These are phyloP conservation scores for Mantis religiosa DNA, from an alignment of 2,888 invertebrate genomes.

Conservation along the genomic window DNA sequence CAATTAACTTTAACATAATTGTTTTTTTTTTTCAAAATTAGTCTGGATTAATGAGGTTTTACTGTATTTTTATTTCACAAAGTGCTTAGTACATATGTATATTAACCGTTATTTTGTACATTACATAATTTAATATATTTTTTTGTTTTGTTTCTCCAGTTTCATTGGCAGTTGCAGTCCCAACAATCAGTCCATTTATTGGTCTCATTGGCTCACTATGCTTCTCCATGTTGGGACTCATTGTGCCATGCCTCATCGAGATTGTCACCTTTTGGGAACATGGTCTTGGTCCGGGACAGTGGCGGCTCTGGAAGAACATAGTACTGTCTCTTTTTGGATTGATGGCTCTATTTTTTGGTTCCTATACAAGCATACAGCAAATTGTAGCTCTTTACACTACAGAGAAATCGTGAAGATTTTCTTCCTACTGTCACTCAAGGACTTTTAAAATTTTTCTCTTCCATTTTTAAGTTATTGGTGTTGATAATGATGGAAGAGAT, in stretches of 20 bases:
- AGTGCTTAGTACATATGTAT: background rate
- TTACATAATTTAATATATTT: slow-evolving; percentile 1
- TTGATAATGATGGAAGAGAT: background rate
- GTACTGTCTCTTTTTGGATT: slow-evolving; percentile 71
- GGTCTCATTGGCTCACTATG: slow-evolving; percentile 90
- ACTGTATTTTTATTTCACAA: no score
- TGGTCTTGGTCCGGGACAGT: slow-evolving; percentile 63
- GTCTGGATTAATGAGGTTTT: no score
- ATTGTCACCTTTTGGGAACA: slow-evolving; percentile 80
- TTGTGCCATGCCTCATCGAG: slow-evolving; percentile 83
- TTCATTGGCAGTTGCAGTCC: slow-evolving; percentile 77
- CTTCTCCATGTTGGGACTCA: slow-evolving; percentile 84
- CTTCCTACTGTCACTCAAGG: background rate
- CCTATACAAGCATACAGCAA: slow-evolving; percentile 59
- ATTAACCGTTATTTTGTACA: background rate
- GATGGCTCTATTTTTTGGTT: slow-evolving; percentile 77
- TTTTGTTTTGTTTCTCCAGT: slow-evolving; percentile 50
- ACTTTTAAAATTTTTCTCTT: background rate
- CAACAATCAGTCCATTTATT: slow-evolving; percentile 84
- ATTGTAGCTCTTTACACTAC: slow-evolving; percentile 48
- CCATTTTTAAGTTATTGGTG: background rate
- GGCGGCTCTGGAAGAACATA: slow-evolving; percentile 75
- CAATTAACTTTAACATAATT: no score
- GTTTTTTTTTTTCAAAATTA: no score
- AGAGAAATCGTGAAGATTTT: background rate